Conservation (phyloP, 1,140 invertebrate species). For the Xylocopa sonorina region DNA sequence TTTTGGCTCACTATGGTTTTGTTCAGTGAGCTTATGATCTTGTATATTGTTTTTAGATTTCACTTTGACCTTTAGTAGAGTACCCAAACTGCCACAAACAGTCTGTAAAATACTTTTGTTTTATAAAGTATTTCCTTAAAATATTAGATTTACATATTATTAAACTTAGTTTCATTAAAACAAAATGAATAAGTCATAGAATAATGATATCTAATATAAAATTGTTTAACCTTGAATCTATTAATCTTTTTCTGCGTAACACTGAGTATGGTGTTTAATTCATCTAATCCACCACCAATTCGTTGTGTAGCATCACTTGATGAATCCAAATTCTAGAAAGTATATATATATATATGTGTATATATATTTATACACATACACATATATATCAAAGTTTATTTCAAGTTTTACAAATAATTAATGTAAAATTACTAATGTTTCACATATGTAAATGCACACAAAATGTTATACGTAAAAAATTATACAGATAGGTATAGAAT, state of each 20-base stretch:
- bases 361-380: too few species aligned
- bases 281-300: conserved; percentile 89
- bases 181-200: not conserved
- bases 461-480: too few species aligned
- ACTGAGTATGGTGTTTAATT: conserved; percentile 90
- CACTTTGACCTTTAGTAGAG: conserved; percentile 84
- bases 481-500: too few species aligned
- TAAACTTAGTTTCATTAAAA: not conserved
- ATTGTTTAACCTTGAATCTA: conserved; percentile 87
- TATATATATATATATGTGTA: too few species aligned
- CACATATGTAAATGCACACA: too few species aligned
- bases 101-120: conserved; percentile 78
- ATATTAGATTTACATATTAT: not conserved
- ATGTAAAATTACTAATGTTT: too few species aligned
- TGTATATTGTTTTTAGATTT: conserved; percentile 74
- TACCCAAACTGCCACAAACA: conserved; percentile 86
- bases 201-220: not conserved
- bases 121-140: not conserved
- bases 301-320: conserved; percentile 88
- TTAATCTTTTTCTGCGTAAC: conserved; percentile 94
- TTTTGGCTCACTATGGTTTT: conserved; percentile 32
- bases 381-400: not conserved
- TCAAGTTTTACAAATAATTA: not conserved
- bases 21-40: conserved; percentile 66
- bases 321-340: conserved; percentile 84